Conservation (phyloP, 2,888 invertebrate genomes). For the Oligia latruncula region DNA sequence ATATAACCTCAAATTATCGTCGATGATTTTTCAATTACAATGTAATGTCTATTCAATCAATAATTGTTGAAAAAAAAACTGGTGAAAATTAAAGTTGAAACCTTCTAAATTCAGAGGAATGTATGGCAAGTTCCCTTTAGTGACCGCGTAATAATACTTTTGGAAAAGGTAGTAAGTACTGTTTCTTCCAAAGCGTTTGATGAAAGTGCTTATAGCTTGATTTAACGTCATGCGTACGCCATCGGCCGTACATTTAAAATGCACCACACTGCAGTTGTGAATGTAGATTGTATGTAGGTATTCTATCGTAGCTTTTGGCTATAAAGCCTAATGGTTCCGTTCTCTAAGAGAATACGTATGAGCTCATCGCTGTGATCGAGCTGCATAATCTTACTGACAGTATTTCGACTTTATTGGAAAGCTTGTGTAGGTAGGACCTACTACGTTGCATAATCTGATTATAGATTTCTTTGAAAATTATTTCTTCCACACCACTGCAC, state of each 20-base stretch:
- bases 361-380: constrained; percentile 18
- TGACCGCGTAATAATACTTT: not conserved
- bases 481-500: not conserved
- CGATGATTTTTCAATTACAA: not conserved
- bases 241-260: constrained; percentile 19
- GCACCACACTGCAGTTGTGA: constrained; percentile 15
- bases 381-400: constrained; percentile 24
- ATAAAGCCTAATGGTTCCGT: constrained; percentile 31
- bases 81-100: not conserved
- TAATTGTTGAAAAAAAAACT: not conserved
- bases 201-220: not conserved
- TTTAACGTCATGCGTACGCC: not conserved
- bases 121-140: not conserved
- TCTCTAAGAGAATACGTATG: constrained; percentile 38
- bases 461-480: not conserved
- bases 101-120: not conserved
- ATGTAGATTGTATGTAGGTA: not conserved
- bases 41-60: not conserved
- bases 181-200: not conserved
- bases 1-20: not conserved
- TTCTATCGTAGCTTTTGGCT: constrained; percentile 23
- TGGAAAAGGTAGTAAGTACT: not conserved
- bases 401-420: constrained; percentile 22
- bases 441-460: constrained; percentile 3
- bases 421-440: constrained; percentile 2